Percentiles rank a stretch among this genome's conserved stretches.
These are phyloP conservation scores for Mycteria americana DNA, from an alignment of 2,797 vertebrate species.

Conservation along the genomic window DNA sequence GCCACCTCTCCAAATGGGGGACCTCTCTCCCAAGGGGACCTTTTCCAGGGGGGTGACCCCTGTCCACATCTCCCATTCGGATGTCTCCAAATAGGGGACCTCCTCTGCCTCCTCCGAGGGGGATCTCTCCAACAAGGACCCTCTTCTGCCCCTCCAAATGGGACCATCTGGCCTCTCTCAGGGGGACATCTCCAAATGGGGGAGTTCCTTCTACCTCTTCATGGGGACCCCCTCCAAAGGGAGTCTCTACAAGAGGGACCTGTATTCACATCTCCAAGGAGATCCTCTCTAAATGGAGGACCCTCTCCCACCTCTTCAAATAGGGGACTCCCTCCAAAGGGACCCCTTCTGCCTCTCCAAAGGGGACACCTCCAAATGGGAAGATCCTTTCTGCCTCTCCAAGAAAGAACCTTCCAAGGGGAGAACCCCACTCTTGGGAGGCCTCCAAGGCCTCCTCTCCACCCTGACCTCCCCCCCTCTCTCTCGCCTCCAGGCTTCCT, in stretches of 20 bases:
- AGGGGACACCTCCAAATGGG: neutral
- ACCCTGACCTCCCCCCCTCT: neutral
- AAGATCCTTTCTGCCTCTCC: neutral
- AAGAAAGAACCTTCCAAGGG: neutral
- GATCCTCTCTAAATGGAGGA: neutral
- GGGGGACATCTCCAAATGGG: too few species aligned
- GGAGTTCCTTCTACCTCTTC: neutral
- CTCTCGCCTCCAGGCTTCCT: neutral
- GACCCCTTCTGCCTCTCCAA: neutral
- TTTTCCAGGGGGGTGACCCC: neutral
- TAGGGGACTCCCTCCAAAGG: neutral
- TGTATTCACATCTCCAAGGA: neutral
- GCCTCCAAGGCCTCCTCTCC: neutral
- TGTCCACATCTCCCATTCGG: neutral
- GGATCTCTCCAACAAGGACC: neutral
- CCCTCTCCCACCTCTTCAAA: neutral
- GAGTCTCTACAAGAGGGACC: neutral
- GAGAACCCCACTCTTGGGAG: too few species aligned
- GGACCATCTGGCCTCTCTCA: neutral
- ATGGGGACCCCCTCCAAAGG: neutral
- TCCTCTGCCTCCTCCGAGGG: neutral
- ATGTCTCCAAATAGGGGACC: neutral
- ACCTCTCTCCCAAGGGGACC: neutral
- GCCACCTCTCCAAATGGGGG: neutral
- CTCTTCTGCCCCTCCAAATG: neutral